Evolutionary conservation across 1,140 invertebrate species (phyloP), one percentile per base, ranked within the genome.

Genomic region (Prorops nasuta): DNA sequence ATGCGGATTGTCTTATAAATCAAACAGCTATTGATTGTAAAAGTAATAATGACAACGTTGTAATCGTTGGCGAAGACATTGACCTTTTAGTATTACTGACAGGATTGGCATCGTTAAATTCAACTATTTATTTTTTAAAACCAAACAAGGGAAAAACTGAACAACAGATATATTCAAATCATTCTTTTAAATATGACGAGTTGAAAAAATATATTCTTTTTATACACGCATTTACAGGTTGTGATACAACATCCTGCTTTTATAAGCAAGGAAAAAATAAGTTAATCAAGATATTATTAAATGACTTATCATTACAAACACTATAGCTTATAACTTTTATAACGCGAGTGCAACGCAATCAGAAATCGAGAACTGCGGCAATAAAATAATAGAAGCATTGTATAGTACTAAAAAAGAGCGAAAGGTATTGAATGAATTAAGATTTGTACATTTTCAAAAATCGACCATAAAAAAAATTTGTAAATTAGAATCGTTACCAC

Each of bases 151-250:
- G 24, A 10, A 28, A 10, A 10, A 28, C 24, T 28, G 24, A 28
- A 10, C 24, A 28, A 28, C 24, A 28, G 10, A 28, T 28, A 28
- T 28, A 28, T 28, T 28, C 24, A 6, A 28, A 28, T 28, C 4
- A 28, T 28, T 28, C 24, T 28, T 28, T 28, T 10, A 28, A 28
- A 28, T 28, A 28, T 28, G 24, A 28, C 10, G 10, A 28, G 10
- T 28, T 28, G 10, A 28, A n/a, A 28, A 28, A 28, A 28, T 4
- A 35, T 35, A 35, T 35, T 35, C 34, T 35, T 6, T 42, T 49
- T 14, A 3, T 49, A 21, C 47, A 49, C 20, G 47, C 28, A 1
- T 49, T 49, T 15, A 49, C 36, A 3, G 46, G 46, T 21, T 41
- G 38, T 18, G 47, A 49, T 40, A 41, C 20, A 2, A 49, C 46